These are phyloP conservation scores for Leuciscus waleckii DNA, from an alignment of 2,797 vertebrate genomes.

Conservation along the genomic window DNA sequence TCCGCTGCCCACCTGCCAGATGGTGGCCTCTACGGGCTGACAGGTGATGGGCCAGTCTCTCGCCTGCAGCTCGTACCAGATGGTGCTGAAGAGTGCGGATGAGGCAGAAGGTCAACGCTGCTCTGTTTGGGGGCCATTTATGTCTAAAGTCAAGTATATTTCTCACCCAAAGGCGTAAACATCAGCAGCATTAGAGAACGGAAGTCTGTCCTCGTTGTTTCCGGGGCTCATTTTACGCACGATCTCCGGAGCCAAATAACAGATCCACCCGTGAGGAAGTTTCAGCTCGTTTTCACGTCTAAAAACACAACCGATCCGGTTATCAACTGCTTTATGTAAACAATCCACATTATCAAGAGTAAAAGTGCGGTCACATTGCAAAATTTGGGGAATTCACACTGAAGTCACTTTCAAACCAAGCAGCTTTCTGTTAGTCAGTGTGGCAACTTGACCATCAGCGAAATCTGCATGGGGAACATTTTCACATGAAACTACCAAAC, in stretches of 20 bases:
- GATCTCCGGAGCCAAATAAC: conserved; percentile 96
- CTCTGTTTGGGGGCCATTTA: neutral
- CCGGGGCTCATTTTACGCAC: conserved; percentile 94
- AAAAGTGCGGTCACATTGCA: neutral
- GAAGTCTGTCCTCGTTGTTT: conserved; percentile 93
- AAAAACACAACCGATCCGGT: neutral
- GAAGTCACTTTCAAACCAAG: neutral
- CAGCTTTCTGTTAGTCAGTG: neutral
- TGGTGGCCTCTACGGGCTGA: conserved; percentile 92
- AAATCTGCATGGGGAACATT: too few species aligned
- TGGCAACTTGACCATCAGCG: neutral
- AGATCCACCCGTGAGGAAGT: conserved; percentile 96
- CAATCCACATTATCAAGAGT: neutral
- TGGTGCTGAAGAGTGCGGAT: conserved; percentile 79
- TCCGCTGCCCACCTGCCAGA: conserved; percentile 98
- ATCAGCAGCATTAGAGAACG: conserved; percentile 94
- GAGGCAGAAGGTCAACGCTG: conserved; percentile 1
- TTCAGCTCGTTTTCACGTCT: conserved; percentile 96
- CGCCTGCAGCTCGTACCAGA: conserved; percentile 99
- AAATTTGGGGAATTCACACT: neutral
- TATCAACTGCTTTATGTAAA: neutral
- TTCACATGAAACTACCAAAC: neutral
- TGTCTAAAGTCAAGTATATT: neutral
- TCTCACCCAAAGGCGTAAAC: conserved; percentile 95
- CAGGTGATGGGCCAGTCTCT: conserved; percentile 96